Base-by-base conservation (phyloP, 2,888 invertebrate species). In the Amorpha juglandis region DNA sequence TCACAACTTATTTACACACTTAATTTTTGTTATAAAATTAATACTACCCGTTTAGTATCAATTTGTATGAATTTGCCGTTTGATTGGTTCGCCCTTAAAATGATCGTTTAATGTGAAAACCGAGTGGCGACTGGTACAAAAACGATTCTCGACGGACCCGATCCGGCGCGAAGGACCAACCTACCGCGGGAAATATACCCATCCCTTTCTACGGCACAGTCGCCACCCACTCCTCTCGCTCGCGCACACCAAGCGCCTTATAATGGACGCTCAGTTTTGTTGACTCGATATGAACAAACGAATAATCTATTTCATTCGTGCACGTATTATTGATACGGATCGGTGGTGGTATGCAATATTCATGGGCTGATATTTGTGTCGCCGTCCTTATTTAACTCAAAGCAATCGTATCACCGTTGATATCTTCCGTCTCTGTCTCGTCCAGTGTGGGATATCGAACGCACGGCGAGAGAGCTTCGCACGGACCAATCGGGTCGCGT, bases 1-100 rank as follows among this genome's bases (percentile, higher is more conserved):
- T 90, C 91, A 88, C 58, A 89, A 92, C 91, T 92, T 92, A 92
- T 92, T 93, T 92, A 90, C 93, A 91, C 92, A 92, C 91, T 93
- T 93, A 92, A 92, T 93, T 93, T 93, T 93, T 92, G 92, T 92
- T 91, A 92, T 93, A 92, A 92, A 92, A 93, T 93, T 93, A 93
- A 92, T 92, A 92, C 89, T 92, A 91, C 89, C 90, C 91, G 92
- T 92, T 93, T 93, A 93, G 92, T 92, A 92, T 91, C 90, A 92
- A 93, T 93, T 93, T 93, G 93, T 92, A 91, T 91, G 89, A 91
- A 92, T 92, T 92, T 92, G 86, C 90, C 84, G 88, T 91, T 91
- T 92, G 92, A 92, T 93, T 92, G 93, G 92, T 90, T 89, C 90
- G 89, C 91, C 90, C 89, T 91, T 90, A 90, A 89, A 90, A 88